phyloP scores from a whole-genome alignment of 2,888 invertebrate species.

The Stramonita haemastoma region DNA sequence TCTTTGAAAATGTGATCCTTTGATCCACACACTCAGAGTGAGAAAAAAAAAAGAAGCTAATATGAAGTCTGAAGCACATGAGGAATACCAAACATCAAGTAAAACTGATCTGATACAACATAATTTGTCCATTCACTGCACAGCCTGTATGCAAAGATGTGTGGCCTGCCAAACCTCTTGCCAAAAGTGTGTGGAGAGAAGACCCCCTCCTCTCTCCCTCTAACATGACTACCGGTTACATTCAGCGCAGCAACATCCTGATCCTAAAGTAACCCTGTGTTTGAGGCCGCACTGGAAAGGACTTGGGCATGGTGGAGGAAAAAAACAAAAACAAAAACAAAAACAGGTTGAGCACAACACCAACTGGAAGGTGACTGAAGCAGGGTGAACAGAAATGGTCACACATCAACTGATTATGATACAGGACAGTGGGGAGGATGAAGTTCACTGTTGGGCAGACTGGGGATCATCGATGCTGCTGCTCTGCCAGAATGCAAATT shows the following conservation, averaged over 20 bases:
- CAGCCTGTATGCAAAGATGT: background rate
- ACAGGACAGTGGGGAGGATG: background rate
- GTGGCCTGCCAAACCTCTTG: background rate
- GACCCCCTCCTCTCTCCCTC: background rate
- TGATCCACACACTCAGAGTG: too few species aligned
- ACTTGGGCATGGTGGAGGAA: background rate
- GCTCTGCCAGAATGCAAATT: slow-evolving; percentile 84
- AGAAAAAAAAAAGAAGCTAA: background rate
- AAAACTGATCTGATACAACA: background rate
- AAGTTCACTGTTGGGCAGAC: background rate
- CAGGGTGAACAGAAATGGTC: background rate
- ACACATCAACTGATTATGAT: slow-evolving; percentile 16
- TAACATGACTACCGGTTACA: background rate
- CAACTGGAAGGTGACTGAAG: slow-evolving; percentile 19
- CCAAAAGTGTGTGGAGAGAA: background rate
- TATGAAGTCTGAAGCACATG: background rate
- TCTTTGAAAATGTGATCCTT: too few species aligned
- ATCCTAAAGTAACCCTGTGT: background rate
- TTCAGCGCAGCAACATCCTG: background rate
- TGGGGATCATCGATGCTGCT: slow-evolving; percentile 52
- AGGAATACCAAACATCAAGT: background rate
- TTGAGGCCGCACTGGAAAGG: background rate
- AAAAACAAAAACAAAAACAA: too few species aligned
- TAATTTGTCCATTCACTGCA: background rate
- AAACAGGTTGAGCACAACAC: slow-evolving; percentile 19